phyloP scores from a whole-genome alignment of 2,797 vertebrate species.

The Myotis myotis region DNA sequence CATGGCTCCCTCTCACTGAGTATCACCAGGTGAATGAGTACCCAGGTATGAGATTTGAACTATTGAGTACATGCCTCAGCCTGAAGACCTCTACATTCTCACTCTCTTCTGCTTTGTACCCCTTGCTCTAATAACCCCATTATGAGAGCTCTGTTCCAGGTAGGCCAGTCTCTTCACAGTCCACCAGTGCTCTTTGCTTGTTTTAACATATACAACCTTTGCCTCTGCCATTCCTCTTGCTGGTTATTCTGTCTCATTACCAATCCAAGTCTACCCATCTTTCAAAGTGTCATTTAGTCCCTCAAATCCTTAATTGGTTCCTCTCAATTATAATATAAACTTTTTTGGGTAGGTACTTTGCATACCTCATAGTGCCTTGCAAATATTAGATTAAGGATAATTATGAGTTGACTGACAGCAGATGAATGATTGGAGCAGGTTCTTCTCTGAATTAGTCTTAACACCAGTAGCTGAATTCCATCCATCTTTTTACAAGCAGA shows the following conservation, averaged over 20 bases:
- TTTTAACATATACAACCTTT: not conserved
- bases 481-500: not conserved
- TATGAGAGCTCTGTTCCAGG: not conserved
- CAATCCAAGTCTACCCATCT: not conserved
- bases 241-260: not conserved
- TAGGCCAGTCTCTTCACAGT: not conserved
- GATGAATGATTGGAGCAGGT: not conserved
- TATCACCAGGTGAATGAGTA: not conserved
- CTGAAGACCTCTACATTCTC: not conserved
- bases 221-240: not conserved
- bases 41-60: not conserved
- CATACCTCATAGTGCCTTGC: not conserved
- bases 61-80: not conserved
- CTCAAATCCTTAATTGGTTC: not conserved
- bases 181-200: not conserved
- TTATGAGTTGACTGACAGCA: not conserved
- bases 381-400: not conserved
- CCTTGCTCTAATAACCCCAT: not conserved
- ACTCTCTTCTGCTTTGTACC: not conserved
- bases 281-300: not conserved
- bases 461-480: not conserved
- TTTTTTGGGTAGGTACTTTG: not conserved
- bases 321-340: not conserved
- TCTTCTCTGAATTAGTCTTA: not conserved
- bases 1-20: not conserved